A percentile compares a stretch with the other conserved stretches of the same genome.
phyloP scores from a whole-genome alignment of 2,113 vertebrate species.

The Gadus macrocephalus region DNA sequence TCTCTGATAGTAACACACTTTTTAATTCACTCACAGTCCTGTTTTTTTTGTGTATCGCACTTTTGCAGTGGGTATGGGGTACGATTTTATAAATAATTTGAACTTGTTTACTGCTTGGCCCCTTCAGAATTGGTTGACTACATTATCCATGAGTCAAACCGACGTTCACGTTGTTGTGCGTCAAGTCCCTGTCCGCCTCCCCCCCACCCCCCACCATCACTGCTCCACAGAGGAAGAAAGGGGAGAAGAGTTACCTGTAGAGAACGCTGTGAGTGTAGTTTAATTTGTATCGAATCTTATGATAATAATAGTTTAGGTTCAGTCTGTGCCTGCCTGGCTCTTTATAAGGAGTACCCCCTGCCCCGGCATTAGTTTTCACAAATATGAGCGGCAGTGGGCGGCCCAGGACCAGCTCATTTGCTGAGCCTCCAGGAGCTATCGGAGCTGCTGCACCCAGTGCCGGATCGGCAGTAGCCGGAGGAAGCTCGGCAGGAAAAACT shows the following conservation, averaged over 20 bases:
- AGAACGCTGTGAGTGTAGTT: slow-evolving; percentile 64
- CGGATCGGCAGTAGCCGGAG: slow-evolving; percentile 72
- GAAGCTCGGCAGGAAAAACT: slow-evolving; percentile 75
- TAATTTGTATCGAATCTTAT: slow-evolving; percentile 50
- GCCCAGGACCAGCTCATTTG: slow-evolving; percentile 81
- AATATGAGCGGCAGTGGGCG: slow-evolving; percentile 83
- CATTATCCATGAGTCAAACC: slow-evolving; percentile 63
- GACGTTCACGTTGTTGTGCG: slow-evolving; percentile 60
- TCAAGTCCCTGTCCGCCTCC: slow-evolving; percentile 68
- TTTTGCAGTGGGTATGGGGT: too few species aligned
- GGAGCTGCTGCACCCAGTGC: slow-evolving; percentile 72
- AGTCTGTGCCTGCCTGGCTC: slow-evolving; percentile 44
- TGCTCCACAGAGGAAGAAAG: slow-evolving; percentile 75
- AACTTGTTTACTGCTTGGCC: too few species aligned
- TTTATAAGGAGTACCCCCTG: slow-evolving; percentile 56
- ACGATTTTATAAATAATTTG: too few species aligned
- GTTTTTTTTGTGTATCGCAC: too few species aligned
- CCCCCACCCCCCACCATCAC: slow-evolving; percentile 57
- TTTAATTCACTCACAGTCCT: too few species aligned
- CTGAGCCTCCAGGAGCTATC: slow-evolving; percentile 78
- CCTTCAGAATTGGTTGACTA: slow-evolving; percentile 40
- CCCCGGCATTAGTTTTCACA: slow-evolving; percentile 71
- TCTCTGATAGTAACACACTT: too few species aligned
- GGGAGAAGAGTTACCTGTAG: slow-evolving; percentile 66
- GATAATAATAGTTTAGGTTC: slow-evolving; percentile 33